Evolutionary conservation across 2,797 vertebrate genomes (phyloP), one percentile per base, ranked within the genome.

Genomic region (Danionella dracula): DNA sequence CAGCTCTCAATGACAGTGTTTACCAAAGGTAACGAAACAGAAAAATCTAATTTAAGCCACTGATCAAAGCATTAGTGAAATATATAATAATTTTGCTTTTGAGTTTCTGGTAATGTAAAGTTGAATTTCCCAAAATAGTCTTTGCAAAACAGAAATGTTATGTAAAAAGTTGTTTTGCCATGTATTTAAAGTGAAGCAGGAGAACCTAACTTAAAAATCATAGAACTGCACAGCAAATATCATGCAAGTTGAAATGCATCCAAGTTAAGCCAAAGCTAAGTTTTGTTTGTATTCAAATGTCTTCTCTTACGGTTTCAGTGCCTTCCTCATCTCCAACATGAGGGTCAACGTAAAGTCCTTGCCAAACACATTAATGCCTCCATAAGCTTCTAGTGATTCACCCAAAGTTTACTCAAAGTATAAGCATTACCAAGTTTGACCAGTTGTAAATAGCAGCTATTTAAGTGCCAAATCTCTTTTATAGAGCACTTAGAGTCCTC

Each of bases 391-490:
- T 35, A 45, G 40, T 46, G 54, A 67, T 70, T 71, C 54, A 70
- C 59, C 35, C 38, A 40, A 59, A 59, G 61, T 71, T 65, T 76
- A 57, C 60, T 70, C 54, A 67, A 62, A 60, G 44, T 67, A 64
- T 70, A 58, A 49, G 20, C 45, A 34, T 48, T 64, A 62, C 66
- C 61, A 53, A 40, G 63, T 67, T 45, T 27, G 41, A 34, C 45
- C 5, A 51, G 32, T 19, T 62, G 58, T 56, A 66, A 61, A 53
- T 37, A 42, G 40, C 58, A 15, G 56, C 27, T 57, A 58, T 63
- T 34, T 70, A 44, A 37, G 44, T 68, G 70, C 67, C 76, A 78
- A 61, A 75, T 70, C 20, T 64, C 17, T 49, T 68, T 72, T 70
- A 56, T 73, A 62, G 67, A 76, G 66, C 42, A 45, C 19, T 45